Evolutionary conservation across 2,888 invertebrate genomes (phyloP).

Genomic region (Polylopha cassiicola): DNA sequence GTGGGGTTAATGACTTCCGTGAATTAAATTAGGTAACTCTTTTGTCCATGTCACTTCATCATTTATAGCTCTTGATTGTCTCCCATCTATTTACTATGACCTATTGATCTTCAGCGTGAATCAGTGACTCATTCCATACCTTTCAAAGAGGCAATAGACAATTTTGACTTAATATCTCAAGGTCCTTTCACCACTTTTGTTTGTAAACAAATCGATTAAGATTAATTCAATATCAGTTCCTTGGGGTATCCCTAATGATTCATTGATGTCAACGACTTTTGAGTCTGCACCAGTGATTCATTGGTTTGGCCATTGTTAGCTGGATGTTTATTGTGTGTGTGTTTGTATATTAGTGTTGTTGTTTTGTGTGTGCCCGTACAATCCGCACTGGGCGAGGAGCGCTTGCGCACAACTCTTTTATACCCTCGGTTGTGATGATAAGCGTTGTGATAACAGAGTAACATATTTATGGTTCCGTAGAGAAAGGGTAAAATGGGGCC

Average conservation of each 20-base stretch:
- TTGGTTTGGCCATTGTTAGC: constrained; percentile 3
- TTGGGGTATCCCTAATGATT: too few species aligned
- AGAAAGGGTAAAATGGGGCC: too few species aligned
- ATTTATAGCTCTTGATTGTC: constrained; percentile 5
- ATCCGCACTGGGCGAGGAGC: constrained; percentile 66
- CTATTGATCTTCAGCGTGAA: constrained; percentile 6
- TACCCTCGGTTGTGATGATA: constrained; percentile 44
- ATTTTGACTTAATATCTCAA: too few species aligned
- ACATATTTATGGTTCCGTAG: constrained; percentile 1
- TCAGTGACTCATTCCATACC: constrained; percentile 1
- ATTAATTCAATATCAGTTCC: too few species aligned
- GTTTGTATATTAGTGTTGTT: constrained; percentile 31
- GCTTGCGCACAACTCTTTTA: constrained; percentile 39
- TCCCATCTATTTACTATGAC: constrained; percentile 4
- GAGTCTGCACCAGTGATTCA: too few species aligned
- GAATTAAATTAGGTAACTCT: too few species aligned
- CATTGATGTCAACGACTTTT: too few species aligned
- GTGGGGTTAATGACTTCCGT: neutral
- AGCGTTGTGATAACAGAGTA: constrained; percentile 17
- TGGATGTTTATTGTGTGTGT: constrained; percentile 8
- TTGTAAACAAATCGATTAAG: too few species aligned
- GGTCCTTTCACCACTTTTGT: too few species aligned
- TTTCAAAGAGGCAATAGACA: too few species aligned
- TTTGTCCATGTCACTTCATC: constrained; percentile 2
- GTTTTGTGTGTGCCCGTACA: constrained; percentile 63